Conservation (phyloP, 2,888 invertebrate genomes). For the Drymonia ruficornis region DNA sequence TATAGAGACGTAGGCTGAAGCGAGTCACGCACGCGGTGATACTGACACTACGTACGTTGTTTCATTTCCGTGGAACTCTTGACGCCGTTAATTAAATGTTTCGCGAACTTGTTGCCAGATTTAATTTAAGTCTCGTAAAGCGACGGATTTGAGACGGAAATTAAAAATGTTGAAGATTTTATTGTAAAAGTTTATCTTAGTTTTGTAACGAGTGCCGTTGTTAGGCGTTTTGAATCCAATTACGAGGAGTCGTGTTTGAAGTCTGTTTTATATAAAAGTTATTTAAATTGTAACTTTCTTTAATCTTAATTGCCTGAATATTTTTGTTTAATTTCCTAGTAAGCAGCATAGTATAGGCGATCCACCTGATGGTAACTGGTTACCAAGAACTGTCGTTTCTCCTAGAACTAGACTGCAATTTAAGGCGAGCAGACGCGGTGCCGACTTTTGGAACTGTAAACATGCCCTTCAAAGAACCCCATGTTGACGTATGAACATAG, state of each 20-base stretch:
- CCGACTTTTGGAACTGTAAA: too few relatives aligned
- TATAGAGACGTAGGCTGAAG: constrained; percentile 32
- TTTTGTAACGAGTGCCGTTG: constrained; percentile 39
- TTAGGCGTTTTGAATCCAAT: constrained; percentile 44
- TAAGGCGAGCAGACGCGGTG: too few relatives aligned
- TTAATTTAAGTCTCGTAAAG: constrained; percentile 69
- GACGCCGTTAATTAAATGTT: constrained; percentile 71
- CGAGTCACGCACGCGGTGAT: constrained; percentile 51
- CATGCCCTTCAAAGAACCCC: too few relatives aligned
- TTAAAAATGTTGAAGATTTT: constrained; percentile 66
- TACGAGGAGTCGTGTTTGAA: background rate
- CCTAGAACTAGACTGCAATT: too few relatives aligned
- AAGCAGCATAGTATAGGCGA: too few relatives aligned
- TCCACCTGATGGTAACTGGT: too few relatives aligned
- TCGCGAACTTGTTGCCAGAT: constrained; percentile 65
- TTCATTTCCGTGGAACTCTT: constrained; percentile 66
- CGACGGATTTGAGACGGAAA: constrained; percentile 62
- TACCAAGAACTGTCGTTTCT: too few relatives aligned
- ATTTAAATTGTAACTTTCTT: background rate
- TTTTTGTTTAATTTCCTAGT: too few relatives aligned
- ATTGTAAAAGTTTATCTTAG: constrained; percentile 63
- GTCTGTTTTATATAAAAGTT: background rate
- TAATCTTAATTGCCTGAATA: constrained; percentile 1
- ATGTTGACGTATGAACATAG: background rate
- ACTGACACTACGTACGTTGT: constrained; percentile 50